phyloP scores from a whole-genome alignment of 1,140 invertebrate genomes.

The Meteorus sp. region DNA sequence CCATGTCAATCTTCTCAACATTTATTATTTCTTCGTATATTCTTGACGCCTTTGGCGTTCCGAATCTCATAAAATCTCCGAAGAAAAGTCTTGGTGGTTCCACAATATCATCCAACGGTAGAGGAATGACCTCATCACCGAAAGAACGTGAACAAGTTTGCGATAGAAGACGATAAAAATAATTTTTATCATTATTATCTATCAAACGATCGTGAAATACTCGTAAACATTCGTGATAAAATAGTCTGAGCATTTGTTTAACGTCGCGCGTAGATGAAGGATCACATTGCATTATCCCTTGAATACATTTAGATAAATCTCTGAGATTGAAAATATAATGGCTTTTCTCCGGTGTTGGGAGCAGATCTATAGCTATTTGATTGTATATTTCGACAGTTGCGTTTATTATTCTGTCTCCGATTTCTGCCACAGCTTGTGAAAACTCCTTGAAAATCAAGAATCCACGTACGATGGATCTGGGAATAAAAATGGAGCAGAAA shows the following conservation, averaged over 20 bases:
- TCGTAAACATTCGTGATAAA: conserved; percentile 86
- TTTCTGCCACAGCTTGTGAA: conserved; percentile 67
- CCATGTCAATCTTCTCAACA: conserved; percentile 71
- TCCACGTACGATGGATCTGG: conserved; percentile 68
- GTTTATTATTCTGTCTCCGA: conserved; percentile 73
- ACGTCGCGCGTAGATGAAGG: conserved; percentile 65
- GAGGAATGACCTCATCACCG: conserved; percentile 64
- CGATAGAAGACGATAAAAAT: conserved; percentile 67
- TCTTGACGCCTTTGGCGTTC: conserved; percentile 72
- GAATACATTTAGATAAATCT: conserved; percentile 87
- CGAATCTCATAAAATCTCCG: conserved; percentile 84
- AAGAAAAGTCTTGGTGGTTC: conserved; percentile 74
- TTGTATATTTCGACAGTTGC: conserved; percentile 81
- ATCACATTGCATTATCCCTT: conserved; percentile 79
- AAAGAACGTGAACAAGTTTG: conserved; percentile 66
- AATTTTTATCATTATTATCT: conserved; percentile 75
- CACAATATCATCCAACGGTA: conserved; percentile 69
- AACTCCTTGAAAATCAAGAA: conserved; percentile 73
- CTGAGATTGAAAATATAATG: conserved; percentile 92
- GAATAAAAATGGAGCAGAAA: too few species aligned
- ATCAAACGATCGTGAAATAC: conserved; percentile 91
- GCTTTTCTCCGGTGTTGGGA: conserved; percentile 86
- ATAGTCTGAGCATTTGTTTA: conserved; percentile 72
- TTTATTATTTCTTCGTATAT: conserved; percentile 84
- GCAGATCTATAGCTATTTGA: conserved; percentile 73